phyloP scores from a whole-genome alignment of 2,888 invertebrate species.

The Cremastobaeus sp. region DNA sequence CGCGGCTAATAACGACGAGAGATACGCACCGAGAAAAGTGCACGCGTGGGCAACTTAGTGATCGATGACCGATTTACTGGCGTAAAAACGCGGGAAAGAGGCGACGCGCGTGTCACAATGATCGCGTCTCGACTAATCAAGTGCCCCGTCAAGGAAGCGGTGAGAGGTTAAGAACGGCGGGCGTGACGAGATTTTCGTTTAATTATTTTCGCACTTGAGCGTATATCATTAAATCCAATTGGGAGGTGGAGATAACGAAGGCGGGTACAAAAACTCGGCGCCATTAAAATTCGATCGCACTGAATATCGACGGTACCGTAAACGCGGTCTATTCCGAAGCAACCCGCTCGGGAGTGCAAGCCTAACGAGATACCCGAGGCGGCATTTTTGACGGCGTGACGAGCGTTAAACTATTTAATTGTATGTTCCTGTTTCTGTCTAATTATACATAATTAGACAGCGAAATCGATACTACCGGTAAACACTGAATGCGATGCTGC shows the following conservation, averaged over 20 bases:
- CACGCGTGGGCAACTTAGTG: constrained; percentile 47
- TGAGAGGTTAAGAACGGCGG: no score
- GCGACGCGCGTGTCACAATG: constrained; percentile 10
- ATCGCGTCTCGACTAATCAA: no score
- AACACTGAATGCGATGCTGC: constrained; percentile 17
- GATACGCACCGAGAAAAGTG: constrained; percentile 40
- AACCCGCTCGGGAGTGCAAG: neutral
- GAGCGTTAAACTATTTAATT: constrained; percentile 29
- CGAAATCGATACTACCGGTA: constrained; percentile 25
- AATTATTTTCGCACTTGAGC: no score
- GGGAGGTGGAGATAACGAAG: no score
- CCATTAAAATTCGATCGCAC: neutral
- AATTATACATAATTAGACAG: constrained; percentile 37
- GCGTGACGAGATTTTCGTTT: no score
- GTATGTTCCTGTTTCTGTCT: constrained; percentile 16
- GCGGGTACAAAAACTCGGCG: no score
- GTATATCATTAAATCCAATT: no score
- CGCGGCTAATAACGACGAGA: constrained; percentile 35
- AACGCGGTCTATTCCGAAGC: neutral
- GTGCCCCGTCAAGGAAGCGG: no score
- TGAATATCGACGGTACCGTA: neutral
- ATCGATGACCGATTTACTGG: constrained; percentile 60
- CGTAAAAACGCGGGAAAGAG: constrained; percentile 51
- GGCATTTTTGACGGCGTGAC: constrained; percentile 15
- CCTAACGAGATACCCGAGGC: constrained; percentile 2